Base-by-base conservation (phyloP, 2,888 invertebrate species). In the Drosophila diplacantha region DNA sequence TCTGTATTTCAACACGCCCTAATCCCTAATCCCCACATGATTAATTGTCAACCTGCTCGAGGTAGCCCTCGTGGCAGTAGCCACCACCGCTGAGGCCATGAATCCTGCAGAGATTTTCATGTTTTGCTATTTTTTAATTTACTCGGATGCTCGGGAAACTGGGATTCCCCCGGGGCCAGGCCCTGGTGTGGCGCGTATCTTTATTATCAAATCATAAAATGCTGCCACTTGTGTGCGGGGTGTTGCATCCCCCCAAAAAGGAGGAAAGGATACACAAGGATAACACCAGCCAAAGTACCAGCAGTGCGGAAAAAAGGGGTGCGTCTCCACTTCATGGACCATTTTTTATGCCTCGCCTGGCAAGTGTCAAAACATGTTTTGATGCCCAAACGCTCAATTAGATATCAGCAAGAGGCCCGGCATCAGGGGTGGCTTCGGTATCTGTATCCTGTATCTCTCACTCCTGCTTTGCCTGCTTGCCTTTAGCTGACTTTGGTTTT, bases 171-270 rank as follows among this genome's bases (percentile, higher is more conserved):
- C 61, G 71, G 68, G 49, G 50, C 54, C 71, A 58, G 63, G 78
- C 47, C 44, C 35, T 49, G 47, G 52, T 58, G 31, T 53, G 32
- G 51, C 43, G 63, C 58, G 82, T 84, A 80, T 85, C 83, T 83
- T 82, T 80, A 86, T 86, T 86, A 86, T 86, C 85, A 84, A 85
- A 86, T 85, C 86, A 86, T 86, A 86, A 86, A 86, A 86, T 85
- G 85, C 82, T 86, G 85, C 81, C 86, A 85, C 86, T 86, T 85
- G 85, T 66, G 59, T 46, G 56, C 49, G 37, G 16, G 16, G 43
- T 43, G 44, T 37, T 35, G 69, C 67, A 66, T 68, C 68, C 68
- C 66, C 66, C 68, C 38, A 39, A 49, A 58, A 39, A 34, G 29
- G 52, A 37, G 29, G 38, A 58, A 41, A 34, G 37, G 37, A 26